Base-by-base conservation (phyloP, 2,888 invertebrate species). In the Oligia latruncula region DNA sequence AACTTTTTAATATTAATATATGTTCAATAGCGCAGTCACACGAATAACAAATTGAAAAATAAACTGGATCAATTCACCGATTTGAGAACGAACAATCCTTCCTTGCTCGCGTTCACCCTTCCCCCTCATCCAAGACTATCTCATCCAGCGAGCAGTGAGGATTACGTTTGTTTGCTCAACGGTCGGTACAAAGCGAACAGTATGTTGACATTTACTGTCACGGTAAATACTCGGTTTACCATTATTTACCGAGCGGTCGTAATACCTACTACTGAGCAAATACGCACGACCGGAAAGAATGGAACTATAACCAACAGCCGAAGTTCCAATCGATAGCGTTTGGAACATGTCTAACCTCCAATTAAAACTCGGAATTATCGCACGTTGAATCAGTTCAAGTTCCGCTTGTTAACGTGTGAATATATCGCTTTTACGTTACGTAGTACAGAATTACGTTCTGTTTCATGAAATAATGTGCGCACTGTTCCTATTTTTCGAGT, bases 141-240 rank as follows among this genome's bases (percentile, higher is more conserved):
- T 90, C 89, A 90, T 91, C 84, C 89, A 82, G 84, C 72, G 79
- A 88, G 87, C 90, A 88, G 90, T 87, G 87, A 88, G 92, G 93
- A 92, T 92, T 95, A 95, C 93, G 92, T 94, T 93, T 96, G 95
- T 96, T 96, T 96, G 94, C 94, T 89, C 91, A 90, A 88, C 91
- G 94, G 93, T 93, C 92, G 92, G 93, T 95, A 94, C 94, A 95
- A 96, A 96, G 95, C 94, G 95, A 94, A 93, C 95, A 95, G 92
- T 94, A 92, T 96, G 94, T 96, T 96, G 95, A 96, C 95, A 94
- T 93, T 93, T 91, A 93, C 95, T 94, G 95, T 95, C 94, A 94
- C 91, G 81, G 96, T 93, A 95, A 95, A 96, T 94, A 96, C 94
- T 93, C 92, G 94, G 95, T 95, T 93, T 94, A 95, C 95, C 94